phyloP scores from a whole-genome alignment of 2,113 vertebrate genomes.

The Phrynosoma blainvillii region DNA sequence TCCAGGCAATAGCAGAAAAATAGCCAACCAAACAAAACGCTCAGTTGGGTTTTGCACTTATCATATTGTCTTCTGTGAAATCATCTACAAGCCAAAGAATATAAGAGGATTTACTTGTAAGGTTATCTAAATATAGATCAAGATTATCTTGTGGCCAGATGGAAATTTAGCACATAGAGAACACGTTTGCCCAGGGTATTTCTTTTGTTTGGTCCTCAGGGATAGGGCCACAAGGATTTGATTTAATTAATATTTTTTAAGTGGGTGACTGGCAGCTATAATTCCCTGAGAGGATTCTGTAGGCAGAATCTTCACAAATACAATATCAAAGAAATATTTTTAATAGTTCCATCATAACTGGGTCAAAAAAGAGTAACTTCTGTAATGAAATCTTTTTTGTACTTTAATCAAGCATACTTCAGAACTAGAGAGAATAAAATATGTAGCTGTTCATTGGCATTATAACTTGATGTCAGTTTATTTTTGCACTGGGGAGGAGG shows the following conservation, averaged over 20 bases:
- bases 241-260: neutral
- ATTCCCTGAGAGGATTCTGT: neutral
- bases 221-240: neutral
- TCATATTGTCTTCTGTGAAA: neutral
- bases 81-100: neutral
- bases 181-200: neutral
- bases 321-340: conserved; percentile 11
- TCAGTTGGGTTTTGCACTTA: neutral
- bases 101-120: conserved; percentile 1
- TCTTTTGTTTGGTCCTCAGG: neutral
- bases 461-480: neutral
- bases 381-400: neutral
- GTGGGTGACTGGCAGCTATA: neutral
- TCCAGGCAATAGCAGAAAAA: neutral
- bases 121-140: conserved; percentile 1
- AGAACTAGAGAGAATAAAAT: neutral
- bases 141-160: neutral
- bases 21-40: neutral
- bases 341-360: neutral
- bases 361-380: neutral
- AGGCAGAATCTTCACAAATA: neutral
- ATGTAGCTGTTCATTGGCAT: neutral
- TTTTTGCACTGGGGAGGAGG: neutral
- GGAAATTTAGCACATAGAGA: neutral
- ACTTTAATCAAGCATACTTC: neutral